phyloP scores from a whole-genome alignment of 2,113 vertebrate genomes.

The Grammomys dolichurus region DNA sequence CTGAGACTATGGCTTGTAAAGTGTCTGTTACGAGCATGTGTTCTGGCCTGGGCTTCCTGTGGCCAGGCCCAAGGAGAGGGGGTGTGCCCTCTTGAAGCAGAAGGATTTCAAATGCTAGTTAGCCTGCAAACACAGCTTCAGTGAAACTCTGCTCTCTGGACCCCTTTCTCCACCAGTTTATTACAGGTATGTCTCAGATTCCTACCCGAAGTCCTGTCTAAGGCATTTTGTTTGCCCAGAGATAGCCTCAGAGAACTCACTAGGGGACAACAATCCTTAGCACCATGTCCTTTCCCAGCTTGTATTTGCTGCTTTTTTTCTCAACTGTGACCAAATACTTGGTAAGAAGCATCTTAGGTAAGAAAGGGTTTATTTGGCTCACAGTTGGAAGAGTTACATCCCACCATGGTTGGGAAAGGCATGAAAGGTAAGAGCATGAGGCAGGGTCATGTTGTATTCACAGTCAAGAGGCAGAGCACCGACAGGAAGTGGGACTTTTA shows the following conservation, averaged over 20 bases:
- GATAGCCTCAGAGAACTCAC: background rate
- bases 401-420: background rate
- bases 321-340: background rate
- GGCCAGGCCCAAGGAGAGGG: background rate
- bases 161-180: background rate
- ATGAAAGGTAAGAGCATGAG: background rate
- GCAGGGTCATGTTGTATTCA: background rate
- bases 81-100: background rate
- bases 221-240: background rate
- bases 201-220: background rate
- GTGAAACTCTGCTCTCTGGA: background rate
- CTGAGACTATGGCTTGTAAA: conserved; percentile 57
- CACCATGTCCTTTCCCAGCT: background rate
- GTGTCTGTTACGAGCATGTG: background rate
- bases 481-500: background rate
- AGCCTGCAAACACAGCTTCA: background rate
- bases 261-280: background rate
- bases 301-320: background rate
- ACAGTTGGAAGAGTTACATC: background rate
- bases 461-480: background rate
- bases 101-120: conserved; percentile 45
- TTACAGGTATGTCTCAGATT: accelerated
- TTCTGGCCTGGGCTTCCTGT: background rate
- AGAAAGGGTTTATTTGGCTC: background rate
- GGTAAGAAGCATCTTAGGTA: background rate